Base-by-base conservation (phyloP, 1,140 invertebrate species). In the Patella vulgata region DNA sequence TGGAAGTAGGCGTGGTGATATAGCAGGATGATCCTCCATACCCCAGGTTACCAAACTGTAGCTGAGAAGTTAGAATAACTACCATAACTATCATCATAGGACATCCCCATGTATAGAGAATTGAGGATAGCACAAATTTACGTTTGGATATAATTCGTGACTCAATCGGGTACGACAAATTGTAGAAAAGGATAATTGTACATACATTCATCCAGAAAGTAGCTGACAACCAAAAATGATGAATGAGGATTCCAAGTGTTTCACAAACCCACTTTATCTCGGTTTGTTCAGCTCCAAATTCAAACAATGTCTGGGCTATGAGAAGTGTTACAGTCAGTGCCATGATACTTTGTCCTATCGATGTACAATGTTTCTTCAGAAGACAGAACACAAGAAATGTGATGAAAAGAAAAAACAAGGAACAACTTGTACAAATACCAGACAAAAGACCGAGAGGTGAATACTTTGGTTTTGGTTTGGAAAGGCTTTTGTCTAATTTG, bases 121-220 rank as follows among this genome's bases (percentile, higher is more conserved):
- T 36, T 5, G 33, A 36, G 14, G 33, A 5, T 36, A 36, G 5
- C 33, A 36, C 6, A 8, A 36, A 36, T 14, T 8, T 5, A 8
- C 33, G 5, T 8, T 5, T 36, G 21, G 21, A 28, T 27, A 27
- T n/a, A 27, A 3, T 27, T 27, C 47, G 47, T 6, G 47, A 50
- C 12, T 50, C 21, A 25, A 50, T 14, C 3, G 47, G 47, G 27
- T 23, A 50, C 5, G 11, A 23, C 11, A 50, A 27, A 12, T 25
- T 19, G 25, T 50, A 50, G 27, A 50, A 50, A 5, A 50, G 23
- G 27, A 27, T 50, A 6, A 50, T 12, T 4, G 47, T 50, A 17
- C 47, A 50, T 3, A 27, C 47, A 25, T 50, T 50, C 47, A 50
- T 50, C 47, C 47, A 50, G 27, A 50, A 50, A 5, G 27, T 27